Base-by-base conservation (phyloP, 2,797 vertebrate genomes). In the Onychomys arenicola region DNA sequence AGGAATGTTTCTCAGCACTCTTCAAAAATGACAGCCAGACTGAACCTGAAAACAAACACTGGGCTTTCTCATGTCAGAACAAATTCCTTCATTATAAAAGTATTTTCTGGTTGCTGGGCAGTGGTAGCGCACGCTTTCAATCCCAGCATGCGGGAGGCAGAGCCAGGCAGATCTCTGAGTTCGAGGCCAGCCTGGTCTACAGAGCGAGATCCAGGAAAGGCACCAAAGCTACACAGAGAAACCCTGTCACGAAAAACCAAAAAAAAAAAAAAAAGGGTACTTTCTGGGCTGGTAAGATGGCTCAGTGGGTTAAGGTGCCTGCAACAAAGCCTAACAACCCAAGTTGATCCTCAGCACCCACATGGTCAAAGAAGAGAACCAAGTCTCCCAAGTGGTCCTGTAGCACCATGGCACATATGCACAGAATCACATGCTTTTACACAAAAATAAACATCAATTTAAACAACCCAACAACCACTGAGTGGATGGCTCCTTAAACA, bases 31-130 rank as follows among this genome's bases (percentile, higher is more conserved):
- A 95, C 4, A 90, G 17, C 43, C 23, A 96, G 55, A 85, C 34
- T n/a, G 14, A 94, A n/a, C 21, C 80, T 57, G 93, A 49, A 95
- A 96, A 89, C 25, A 71, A 97, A 93, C n/a, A 57, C 86, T 34
- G 81, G 57, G 32, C 14, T 97, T 80, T 93, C 90, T 80, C 19
- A 73, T 40, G 71, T 73, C 37, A 75, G 5, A 40, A 75, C 23
- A 43, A 75, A 75, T 43, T 75, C 37, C 37, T 75, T 40, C 10
- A 75, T 43, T 75, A 40, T 75, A 25, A 75, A 75, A 25, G 23
- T 12, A 75, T 43, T 75, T 75, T 75, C 71, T 40, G 71, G 71
- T 52, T 52, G 52, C 52, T 52, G 52, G 52, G 52, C 52, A 0
- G 52, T 14, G 52, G 9, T 52, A 14, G 52, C 14, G 14, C 52